Evolutionary conservation across 2,113 vertebrate genomes (phyloP).

Genomic region (Morone saxatilis): DNA sequence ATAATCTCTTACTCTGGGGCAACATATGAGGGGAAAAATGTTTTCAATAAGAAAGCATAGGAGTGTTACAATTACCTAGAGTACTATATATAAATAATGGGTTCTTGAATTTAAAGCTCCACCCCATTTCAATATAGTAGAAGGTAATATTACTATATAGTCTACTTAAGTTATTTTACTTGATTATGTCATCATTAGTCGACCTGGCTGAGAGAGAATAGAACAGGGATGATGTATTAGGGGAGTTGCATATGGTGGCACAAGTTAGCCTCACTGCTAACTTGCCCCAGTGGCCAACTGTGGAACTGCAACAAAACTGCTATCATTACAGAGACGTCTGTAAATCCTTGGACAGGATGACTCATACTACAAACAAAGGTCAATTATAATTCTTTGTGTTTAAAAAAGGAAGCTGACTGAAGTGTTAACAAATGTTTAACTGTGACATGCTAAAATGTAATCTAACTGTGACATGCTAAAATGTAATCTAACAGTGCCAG

Average conservation of each 20-base stretch:
- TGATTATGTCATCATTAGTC: neutral
- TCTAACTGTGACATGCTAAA: neutral
- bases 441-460: neutral
- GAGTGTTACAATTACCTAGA: neutral
- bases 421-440: neutral
- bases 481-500: neutral
- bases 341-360: neutral
- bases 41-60: constrained; percentile 3
- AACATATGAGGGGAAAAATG: neutral
- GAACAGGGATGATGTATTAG: neutral
- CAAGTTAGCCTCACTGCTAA: neutral
- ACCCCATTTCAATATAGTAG: neutral
- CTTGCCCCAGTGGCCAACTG: neutral
- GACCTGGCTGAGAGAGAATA: neutral
- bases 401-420: neutral
- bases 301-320: neutral
- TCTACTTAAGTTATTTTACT: neutral
- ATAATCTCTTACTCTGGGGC: constrained; percentile 8
- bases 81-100: neutral
- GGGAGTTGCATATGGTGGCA: neutral
- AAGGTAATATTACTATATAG: neutral
- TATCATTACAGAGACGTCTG: neutral
- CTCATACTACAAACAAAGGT: neutral
- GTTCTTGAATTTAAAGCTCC: constrained; percentile 25
- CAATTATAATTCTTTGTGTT: no score